phyloP scores from a whole-genome alignment of 2,888 invertebrate species.

The Alentia gelatinosa region DNA sequence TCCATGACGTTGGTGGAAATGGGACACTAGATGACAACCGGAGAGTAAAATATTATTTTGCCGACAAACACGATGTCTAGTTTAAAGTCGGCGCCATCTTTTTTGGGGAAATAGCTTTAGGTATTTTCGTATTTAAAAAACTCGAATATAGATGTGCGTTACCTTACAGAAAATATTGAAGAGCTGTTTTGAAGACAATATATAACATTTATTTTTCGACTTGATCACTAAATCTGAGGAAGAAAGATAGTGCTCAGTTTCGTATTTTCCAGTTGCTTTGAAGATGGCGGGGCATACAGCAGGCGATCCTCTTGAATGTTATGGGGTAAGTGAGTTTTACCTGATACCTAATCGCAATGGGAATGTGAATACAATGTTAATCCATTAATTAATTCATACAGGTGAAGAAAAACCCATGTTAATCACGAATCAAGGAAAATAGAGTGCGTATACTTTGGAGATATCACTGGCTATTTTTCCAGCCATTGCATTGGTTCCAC shows the following conservation, averaged over 20 bases:
- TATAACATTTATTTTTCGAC: background rate
- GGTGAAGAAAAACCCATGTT: too few relatives aligned
- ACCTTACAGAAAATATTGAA: background rate
- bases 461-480: too few relatives aligned
- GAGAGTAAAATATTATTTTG: too few relatives aligned
- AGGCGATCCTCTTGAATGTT: conserved; percentile 79
- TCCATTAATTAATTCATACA: too few relatives aligned
- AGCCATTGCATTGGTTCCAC: too few relatives aligned
- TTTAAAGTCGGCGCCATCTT: conserved; percentile 42
- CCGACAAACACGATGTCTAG: background rate
- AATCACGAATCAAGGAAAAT: too few relatives aligned
- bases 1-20: background rate
- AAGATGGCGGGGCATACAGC: conserved; percentile 79
- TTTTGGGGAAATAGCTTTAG: background rate
- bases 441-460: too few relatives aligned
- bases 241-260: background rate
- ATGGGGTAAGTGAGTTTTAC: conserved; percentile 71
- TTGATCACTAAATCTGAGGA: too few relatives aligned
- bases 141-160: background rate
- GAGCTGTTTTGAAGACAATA: background rate
- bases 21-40: background rate
- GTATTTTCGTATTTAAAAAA: background rate
- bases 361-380: too few relatives aligned
- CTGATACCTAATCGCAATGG: background rate
- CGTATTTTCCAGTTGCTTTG: background rate